Percentiles rank a stretch among this genome's conserved stretches.
phyloP scores from a whole-genome alignment of 2,797 vertebrate species.

The Sebastes minor region DNA sequence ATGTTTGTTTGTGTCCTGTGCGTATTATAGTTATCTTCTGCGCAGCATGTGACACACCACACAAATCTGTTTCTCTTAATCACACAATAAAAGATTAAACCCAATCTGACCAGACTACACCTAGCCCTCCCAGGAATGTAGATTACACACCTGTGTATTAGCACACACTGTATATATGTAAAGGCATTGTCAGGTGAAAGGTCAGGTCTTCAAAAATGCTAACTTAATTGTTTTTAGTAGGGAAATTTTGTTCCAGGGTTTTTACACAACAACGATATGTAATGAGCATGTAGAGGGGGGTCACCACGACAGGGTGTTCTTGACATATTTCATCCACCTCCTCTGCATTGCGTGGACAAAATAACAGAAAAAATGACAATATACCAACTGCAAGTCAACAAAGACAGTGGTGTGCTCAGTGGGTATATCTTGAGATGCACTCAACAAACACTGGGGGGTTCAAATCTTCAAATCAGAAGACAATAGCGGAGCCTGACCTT shows the following conservation, averaged over 20 bases:
- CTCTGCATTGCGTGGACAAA: neutral
- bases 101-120: neutral
- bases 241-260: neutral
- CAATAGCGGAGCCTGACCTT: neutral
- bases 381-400: neutral
- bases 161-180: neutral
- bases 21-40: conserved; percentile 32
- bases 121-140: neutral
- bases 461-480: neutral
- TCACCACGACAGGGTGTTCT: too few species aligned
- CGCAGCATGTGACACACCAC: conserved; percentile 7
- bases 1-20: conserved; percentile 9
- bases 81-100: neutral
- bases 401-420: neutral
- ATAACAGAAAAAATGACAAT: neutral
- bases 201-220: too few species aligned
- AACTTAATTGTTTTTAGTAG: neutral
- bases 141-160: neutral
- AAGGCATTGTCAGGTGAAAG: neutral
- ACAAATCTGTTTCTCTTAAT: conserved; percentile 44
- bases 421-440: neutral
- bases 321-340: neutral
- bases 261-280: neutral
- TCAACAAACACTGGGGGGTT: neutral
- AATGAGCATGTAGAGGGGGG: neutral